Evolutionary conservation across 2,888 invertebrate species (phyloP), one percentile per base, ranked within the genome.

Genomic region (Agrilus biguttatus): DNA sequence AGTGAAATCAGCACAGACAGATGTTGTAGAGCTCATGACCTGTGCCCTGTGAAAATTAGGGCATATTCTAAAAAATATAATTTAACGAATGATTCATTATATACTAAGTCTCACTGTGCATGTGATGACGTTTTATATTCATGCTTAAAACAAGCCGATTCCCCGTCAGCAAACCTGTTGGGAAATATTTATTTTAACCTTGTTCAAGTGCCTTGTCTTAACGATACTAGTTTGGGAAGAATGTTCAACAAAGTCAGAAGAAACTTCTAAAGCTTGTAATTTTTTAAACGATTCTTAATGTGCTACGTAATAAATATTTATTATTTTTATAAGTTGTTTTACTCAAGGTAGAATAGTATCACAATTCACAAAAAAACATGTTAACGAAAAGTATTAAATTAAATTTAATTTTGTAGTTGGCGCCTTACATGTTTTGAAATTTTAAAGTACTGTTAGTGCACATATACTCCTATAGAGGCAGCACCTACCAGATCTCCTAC

Each of bases 21-120:
- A 53, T 93, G 93, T 63, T 93, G 93, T 66, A 75, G 91, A 46
- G 81, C 80, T 13, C 93, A 93, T 63, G 92, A 93, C 69, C 73
- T 90, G 41, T 93, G 93, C 59, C 91, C 91, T 2, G 76, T 83
- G 40, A 90, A 91, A 61, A 73, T 77, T 35, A 68, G 74, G 49
- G 80, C 80, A 14, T 79, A 81, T 60, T 72, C 75, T 34, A 68
- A 69, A 44, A 77, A 83, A 52, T 91, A 89, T 67, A 84, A 87
- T 61, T 72, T 91, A 47, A 83, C 78, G 43, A 93, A 93, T 68
- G 78, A 80, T 59, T 83, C 86, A 1, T 64, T 87, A 33, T 88
- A 86, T 65, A 88, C 87, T 60, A 89, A 87, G 72, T 89, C 89
- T 1, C 90, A 91, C 63, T 92, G 92, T 65, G 71, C 72, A 40